Percentiles rank a stretch among this genome's conserved stretches.
phyloP scores from a whole-genome alignment of 2,888 invertebrate species.

The Corbicula japonica region DNA sequence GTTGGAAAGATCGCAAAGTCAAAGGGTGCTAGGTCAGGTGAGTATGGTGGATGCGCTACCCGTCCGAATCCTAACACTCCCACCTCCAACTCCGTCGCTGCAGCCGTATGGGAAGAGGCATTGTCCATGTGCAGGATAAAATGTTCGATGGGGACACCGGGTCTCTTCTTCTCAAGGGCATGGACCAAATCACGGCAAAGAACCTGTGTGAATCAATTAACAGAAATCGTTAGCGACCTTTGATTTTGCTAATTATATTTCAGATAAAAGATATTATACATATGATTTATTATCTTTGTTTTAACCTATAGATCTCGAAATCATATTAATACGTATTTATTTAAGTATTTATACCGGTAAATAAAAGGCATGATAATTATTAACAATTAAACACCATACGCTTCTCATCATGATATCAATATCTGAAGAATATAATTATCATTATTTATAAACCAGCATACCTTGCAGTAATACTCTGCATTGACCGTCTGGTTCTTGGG shows the following conservation, averaged over 20 bases:
- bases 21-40: not conserved
- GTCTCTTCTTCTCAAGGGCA: not conserved
- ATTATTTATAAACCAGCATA: not conserved
- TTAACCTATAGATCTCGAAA: not conserved
- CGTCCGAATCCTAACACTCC: not conserved
- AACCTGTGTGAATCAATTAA: not conserved
- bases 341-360: not conserved
- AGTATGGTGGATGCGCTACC: not conserved
- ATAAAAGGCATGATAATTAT: not conserved
- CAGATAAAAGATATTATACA: not conserved
- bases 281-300: not conserved
- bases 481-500: not conserved
- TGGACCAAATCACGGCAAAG: not conserved
- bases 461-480: constrained; percentile 7
- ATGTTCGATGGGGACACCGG: not conserved
- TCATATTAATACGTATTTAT: not conserved
- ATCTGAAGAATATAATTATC: not conserved
- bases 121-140: not conserved
- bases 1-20: not conserved
- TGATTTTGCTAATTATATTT: not conserved
- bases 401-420: not conserved
- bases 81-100: not conserved
- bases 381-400: not conserved
- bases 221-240: not conserved
- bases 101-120: not conserved